Base-by-base conservation (phyloP, 2,113 vertebrate genomes). In the Silurus asotus region DNA sequence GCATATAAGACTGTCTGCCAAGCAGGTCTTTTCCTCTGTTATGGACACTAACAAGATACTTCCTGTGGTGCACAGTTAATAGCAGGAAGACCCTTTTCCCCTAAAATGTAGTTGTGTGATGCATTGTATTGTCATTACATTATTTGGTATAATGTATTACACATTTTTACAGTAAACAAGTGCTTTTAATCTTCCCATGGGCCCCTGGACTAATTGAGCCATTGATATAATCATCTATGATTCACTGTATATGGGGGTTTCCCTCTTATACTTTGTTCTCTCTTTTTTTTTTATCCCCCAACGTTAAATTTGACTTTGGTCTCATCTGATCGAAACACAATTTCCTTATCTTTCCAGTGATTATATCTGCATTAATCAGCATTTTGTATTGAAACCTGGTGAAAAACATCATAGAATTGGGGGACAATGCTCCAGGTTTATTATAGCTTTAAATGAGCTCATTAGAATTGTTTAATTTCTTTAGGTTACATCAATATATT, bases 11-110 rank as follows among this genome's bases (percentile, higher is more conserved):
- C 28, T 51, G 61, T 45, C 17, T 72, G 37, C 7, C 48, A 37
- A 20, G 15, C 37, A 72, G 37, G 49, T 14, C 10, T 86, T 61
- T 59, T 11, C 51, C 23, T 82, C 51, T 81, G 81, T 81, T 74
- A 74, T 20, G 5, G 64, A 37, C 70, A 25, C 61, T 64, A 49
- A 28, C 53, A 25, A 65, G 17, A 11, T 53, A 53, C 37, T 85
- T 84, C 14, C 78, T 75, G 13, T 82, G 79, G 81, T 48, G 15
- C 8, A 72, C 20, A 82, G 56, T 76, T 86, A 55, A 82, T 28
- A 79, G 28, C 25, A 19, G 55, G 6, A 59, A 19, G 53, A 75
- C 4, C 20, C 19, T 11, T 74, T 74, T 23, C 1, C 9, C 19
- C 48, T 20, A 51, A 49, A 49, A 72, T 49, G 69, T 49, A 10